phyloP scores from a whole-genome alignment of 2,113 vertebrate genomes.

The Leptobrachium leishanense region DNA sequence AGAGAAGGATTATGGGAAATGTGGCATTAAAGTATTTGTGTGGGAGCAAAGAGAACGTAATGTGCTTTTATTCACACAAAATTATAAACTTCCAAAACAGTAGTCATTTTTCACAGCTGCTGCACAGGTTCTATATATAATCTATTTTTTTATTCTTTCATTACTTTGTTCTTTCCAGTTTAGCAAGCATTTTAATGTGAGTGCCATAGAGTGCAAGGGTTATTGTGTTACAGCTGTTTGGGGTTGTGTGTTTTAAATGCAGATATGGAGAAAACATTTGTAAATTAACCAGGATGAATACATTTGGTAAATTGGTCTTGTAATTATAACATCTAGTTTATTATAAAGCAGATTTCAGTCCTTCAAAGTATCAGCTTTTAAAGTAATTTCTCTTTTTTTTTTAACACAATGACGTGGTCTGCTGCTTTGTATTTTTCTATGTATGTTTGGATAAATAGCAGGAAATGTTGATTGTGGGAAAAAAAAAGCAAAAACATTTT shows the following conservation, averaged over 20 bases:
- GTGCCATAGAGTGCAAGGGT: slow-evolving; percentile 3
- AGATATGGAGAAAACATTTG: slow-evolving; percentile 5
- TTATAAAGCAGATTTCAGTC: slow-evolving; percentile 10
- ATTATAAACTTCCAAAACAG: slow-evolving; percentile 13
- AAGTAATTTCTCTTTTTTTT: slow-evolving; percentile 2
- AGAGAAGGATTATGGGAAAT: slow-evolving; percentile 25
- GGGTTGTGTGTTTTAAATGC: neutral
- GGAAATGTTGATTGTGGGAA: slow-evolving; percentile 3
- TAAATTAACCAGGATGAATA: slow-evolving; percentile 15
- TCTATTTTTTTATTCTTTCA: neutral
- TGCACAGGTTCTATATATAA: slow-evolving; percentile 17
- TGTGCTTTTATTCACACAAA: neutral
- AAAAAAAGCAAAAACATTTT: neutral
- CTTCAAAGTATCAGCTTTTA: slow-evolving; percentile 2
- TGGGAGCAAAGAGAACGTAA: slow-evolving; percentile 42
- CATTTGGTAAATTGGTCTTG: slow-evolving; percentile 19
- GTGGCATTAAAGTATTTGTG: slow-evolving; percentile 18
- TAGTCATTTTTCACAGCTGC: slow-evolving; percentile 49
- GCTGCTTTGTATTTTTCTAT: neutral
- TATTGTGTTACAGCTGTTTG: slow-evolving; percentile 30
- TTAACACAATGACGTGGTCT: neutral
- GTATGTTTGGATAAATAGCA: neutral
- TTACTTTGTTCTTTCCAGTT: slow-evolving; percentile 8
- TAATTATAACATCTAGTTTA: slow-evolving; percentile 23
- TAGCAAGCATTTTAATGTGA: slow-evolving; percentile 15